Evolutionary conservation across 2,113 vertebrate species (phyloP).

Genomic region (Thamnaconus septentrionalis): DNA sequence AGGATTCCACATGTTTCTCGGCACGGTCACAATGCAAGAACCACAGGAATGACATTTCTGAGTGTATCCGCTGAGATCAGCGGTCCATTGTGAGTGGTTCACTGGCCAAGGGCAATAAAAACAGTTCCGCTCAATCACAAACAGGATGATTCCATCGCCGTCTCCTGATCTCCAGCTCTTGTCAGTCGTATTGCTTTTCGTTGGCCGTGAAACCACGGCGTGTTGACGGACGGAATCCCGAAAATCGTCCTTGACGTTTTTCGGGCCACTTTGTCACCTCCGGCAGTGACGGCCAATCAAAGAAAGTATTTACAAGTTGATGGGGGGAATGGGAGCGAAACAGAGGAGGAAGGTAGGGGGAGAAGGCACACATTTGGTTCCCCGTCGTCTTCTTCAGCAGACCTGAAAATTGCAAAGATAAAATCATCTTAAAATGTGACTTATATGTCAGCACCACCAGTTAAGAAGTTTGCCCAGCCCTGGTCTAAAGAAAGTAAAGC

Average conservation of each 20-base stretch:
- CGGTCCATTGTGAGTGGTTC: background rate
- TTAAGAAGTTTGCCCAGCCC: too few relatives aligned
- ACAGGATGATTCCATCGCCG: background rate
- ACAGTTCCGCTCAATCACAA: background rate
- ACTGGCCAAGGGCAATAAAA: background rate
- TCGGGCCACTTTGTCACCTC: too few relatives aligned
- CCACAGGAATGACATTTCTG: background rate
- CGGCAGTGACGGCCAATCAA: background rate
- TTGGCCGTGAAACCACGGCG: too few relatives aligned
- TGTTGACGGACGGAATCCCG: too few relatives aligned
- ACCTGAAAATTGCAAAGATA: slow-evolving; percentile 57
- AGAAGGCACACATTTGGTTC: slow-evolving; percentile 64
- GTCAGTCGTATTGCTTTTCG: background rate
- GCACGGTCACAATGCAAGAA: background rate
- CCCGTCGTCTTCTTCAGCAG: slow-evolving; percentile 66
- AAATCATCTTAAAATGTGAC: too few relatives aligned
- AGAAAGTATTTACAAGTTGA: slow-evolving; percentile 14
- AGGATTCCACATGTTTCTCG: too few relatives aligned
- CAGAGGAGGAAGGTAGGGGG: slow-evolving; percentile 15
- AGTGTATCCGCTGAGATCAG: background rate
- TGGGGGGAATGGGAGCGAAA: background rate
- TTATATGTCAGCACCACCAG: too few relatives aligned
- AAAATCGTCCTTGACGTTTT: too few relatives aligned
- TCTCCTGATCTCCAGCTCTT: background rate
- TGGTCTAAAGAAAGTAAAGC: too few relatives aligned